Evolutionary conservation across 2,113 vertebrate genomes (phyloP), one percentile per base, ranked within the genome.

Genomic region (Heterochromis multidens): DNA sequence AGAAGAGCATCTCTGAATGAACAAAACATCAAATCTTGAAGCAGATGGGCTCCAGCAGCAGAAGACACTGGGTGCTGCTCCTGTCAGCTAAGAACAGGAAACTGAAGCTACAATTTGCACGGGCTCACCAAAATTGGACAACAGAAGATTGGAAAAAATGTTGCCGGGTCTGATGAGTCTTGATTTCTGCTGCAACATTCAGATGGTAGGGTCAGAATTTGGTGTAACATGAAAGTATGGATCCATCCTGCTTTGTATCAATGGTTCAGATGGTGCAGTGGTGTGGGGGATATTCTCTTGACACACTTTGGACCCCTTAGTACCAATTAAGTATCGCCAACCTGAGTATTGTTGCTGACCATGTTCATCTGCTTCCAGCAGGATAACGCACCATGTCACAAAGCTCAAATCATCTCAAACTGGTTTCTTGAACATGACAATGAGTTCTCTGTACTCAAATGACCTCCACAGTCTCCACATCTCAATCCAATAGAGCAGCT

Each of bases 61-160:
- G 40, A 13, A 25, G 25, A 27, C 67, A 49, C 25, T n/a, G n/a
- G n/a, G n/a, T n/a, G n/a, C n/a, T 6, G 37, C 37, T 46, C 37
- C 63, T 70, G 17, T 67, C 37, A 70, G 37, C n/a, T 25, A 70
- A 70, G 63, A 46, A 27, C 14, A 2, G 63, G 37, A 70, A 70
- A 70, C 4, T 17, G 63, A 70, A 43, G 37, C 61, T 63, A 63
- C 61, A 7, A 19, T 62, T 62, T 12, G 5, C 60, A 62, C 60
- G 35, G 5, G 1, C 31, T 35, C 19, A 62, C 60, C 33, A 63
- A 63, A 21, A 37, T 63, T 37, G n/a, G 35, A 33, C 61, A 63
- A 37, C 6, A 37, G 31, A 14, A 37, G 61, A 63, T 11, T 63
- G 61, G 37, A 1, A 0, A 0, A 0, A 3, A 11, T 19, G 0